Conservation (phyloP, 2,888 invertebrate species). For the Elegia similella region DNA sequence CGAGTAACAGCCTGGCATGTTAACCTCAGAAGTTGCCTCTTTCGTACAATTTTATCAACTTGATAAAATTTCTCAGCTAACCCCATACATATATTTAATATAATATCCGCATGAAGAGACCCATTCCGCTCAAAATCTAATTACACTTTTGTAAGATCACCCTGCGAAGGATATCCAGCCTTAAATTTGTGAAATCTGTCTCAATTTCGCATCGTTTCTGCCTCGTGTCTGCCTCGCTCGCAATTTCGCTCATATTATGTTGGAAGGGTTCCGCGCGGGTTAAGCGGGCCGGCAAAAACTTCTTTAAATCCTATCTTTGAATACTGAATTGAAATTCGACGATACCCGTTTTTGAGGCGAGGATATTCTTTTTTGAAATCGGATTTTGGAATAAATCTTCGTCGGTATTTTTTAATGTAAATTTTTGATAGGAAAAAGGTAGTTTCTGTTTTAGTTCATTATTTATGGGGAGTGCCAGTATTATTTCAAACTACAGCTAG, state of each 20-base stretch:
- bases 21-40: too few relatives aligned
- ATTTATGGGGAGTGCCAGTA: not conserved
- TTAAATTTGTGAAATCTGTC: conserved; percentile 61
- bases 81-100: not conserved
- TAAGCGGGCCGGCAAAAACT: conserved; percentile 24
- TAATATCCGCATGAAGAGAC: not conserved
- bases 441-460: not conserved
- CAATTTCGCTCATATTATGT: conserved; percentile 58
- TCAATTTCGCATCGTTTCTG: conserved; percentile 56
- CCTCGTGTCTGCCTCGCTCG: conserved; percentile 31
- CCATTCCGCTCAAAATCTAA: conserved; percentile 35
- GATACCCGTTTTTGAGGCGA: conserved; percentile 2
- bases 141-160: conserved; percentile 43
- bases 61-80: too few relatives aligned
- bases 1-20: too few relatives aligned
- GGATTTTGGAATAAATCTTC: not conserved
- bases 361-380: conserved; percentile 1
- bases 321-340: conserved; percentile 20
- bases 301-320: conserved; percentile 25
- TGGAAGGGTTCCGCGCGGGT: conserved; percentile 31
- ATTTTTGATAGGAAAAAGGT: too few relatives aligned
- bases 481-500: too few relatives aligned
- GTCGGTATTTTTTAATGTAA: not conserved
- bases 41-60: too few relatives aligned
- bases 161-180: conserved; percentile 57